Percentiles rank a stretch among this genome's conserved stretches.
phyloP scores from a whole-genome alignment of 2,113 vertebrate species.

The Danionella cerebrum region DNA sequence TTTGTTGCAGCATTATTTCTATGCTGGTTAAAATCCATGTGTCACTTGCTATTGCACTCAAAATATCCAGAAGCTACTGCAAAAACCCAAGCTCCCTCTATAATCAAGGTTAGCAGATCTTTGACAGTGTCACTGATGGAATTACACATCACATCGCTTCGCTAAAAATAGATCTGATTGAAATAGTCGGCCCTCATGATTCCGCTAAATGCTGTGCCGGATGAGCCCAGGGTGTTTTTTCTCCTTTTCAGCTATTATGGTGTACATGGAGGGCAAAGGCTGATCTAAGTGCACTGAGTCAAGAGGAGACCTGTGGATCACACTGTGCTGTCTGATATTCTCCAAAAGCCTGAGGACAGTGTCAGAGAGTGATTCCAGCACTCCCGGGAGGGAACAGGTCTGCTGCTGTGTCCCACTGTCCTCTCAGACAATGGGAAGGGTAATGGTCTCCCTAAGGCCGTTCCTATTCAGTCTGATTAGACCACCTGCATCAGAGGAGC shows the following conservation, averaged over 20 bases:
- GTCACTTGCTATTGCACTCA: not conserved
- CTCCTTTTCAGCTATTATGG: slow-evolving; percentile 24
- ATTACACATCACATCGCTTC: not conserved
- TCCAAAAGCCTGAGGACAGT: slow-evolving; percentile 13
- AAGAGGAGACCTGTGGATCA: slow-evolving; percentile 11
- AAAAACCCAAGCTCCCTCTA: not conserved
- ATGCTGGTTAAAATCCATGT: too few species aligned
- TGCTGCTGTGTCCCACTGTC: slow-evolving; percentile 54
- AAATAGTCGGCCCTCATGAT: slow-evolving; percentile 2
- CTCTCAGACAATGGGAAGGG: slow-evolving; percentile 70
- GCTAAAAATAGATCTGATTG: slow-evolving; percentile 17
- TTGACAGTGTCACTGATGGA: slow-evolving; percentile 4
- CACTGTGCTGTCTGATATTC: slow-evolving; percentile 5
- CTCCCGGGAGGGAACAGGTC: slow-evolving; percentile 44
- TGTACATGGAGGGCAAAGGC: slow-evolving; percentile 37
- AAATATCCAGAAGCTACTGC: not conserved
- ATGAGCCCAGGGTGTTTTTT: not conserved
- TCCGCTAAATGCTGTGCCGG: not conserved
- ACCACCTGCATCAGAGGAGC: slow-evolving; percentile 61
- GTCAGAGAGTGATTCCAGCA: slow-evolving; percentile 47
- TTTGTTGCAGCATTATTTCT: too few species aligned
- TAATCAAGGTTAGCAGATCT: slow-evolving; percentile 7
- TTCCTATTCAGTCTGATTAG: slow-evolving; percentile 65
- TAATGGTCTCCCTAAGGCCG: slow-evolving; percentile 71
- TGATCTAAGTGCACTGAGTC: slow-evolving; percentile 25